A percentile compares a stretch with the other conserved stretches of the same genome.
These are phyloP conservation scores for Lochmaea crataegi DNA, from an alignment of 2,888 invertebrate species.

Conservation along the genomic window DNA sequence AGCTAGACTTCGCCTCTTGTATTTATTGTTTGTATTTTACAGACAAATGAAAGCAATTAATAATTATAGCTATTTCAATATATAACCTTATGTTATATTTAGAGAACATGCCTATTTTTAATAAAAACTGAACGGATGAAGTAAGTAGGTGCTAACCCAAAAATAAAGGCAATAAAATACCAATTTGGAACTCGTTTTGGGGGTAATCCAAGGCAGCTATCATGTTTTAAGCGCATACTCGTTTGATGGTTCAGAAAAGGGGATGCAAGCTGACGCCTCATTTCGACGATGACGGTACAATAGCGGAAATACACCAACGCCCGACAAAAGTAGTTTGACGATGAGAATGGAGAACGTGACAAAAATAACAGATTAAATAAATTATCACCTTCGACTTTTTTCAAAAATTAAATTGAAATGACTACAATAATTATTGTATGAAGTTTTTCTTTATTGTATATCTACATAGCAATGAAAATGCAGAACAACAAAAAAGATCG, in stretches of 20 bases:
- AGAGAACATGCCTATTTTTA: not conserved
- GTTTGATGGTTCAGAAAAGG: not conserved
- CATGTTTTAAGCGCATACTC: not conserved
- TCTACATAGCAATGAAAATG: too few species aligned
- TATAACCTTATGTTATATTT: too few species aligned
- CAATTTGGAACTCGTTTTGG: not conserved
- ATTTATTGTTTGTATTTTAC: too few species aligned
- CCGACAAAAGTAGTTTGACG: not conserved
- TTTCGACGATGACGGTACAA: not conserved
- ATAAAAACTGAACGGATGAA: not conserved
- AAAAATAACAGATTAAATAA: not conserved
- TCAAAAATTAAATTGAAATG: too few species aligned
- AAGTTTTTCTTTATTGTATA: too few species aligned
- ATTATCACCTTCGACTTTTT: not conserved
- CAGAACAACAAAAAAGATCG: too few species aligned
- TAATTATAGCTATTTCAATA: too few species aligned
- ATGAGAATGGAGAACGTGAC: conserved; percentile 9
- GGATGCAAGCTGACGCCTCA: conserved; percentile 15
- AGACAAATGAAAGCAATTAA: too few species aligned
- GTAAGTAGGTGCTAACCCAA: not conserved
- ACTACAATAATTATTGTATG: too few species aligned
- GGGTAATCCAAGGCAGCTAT: not conserved
- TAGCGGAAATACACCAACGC: not conserved
- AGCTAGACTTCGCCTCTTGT: too few species aligned
- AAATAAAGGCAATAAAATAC: not conserved